Percentiles rank a stretch among this genome's conserved stretches.
phyloP scores from a whole-genome alignment of 2,797 vertebrate species.

The Thamnophis elegans region DNA sequence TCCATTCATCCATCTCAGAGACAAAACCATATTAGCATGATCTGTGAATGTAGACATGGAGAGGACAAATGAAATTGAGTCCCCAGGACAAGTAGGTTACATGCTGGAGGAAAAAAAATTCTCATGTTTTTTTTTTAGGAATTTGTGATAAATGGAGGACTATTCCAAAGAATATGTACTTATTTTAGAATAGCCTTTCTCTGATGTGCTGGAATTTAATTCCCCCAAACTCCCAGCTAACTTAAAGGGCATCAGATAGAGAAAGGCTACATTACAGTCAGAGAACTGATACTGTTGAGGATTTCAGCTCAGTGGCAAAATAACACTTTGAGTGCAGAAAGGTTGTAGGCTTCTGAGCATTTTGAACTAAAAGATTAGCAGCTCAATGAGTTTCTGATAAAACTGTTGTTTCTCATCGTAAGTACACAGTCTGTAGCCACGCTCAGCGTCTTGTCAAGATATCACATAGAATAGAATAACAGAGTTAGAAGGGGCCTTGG shows the following conservation, averaged over 20 bases:
- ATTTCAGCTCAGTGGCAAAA: neutral
- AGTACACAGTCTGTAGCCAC: neutral
- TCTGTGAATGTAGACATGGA: neutral
- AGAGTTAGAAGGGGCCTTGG: too few relatives aligned
- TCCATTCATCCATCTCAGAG: neutral
- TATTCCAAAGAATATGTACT: neutral
- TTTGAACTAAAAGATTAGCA: neutral
- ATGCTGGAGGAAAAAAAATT: neutral
- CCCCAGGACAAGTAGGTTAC: neutral
- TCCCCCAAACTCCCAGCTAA: neutral
- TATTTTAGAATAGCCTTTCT: neutral
- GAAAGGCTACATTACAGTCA: neutral
- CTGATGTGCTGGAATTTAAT: neutral
- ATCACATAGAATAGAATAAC: too few relatives aligned
- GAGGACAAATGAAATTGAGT: neutral
- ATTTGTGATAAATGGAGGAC: neutral
- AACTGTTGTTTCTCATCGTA: neutral
- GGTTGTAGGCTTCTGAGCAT: neutral
- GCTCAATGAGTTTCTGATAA: neutral
- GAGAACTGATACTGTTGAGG: neutral
- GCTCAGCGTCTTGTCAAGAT: neutral
- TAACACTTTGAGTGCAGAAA: neutral
- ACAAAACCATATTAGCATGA: neutral
- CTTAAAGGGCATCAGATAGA: neutral
- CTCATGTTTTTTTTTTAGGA: neutral